A percentile compares a stretch with the other conserved stretches of the same genome.
Evolutionary conservation across 1,140 invertebrate genomes (phyloP).

Genomic region (Monomorium pharaonis): DNA sequence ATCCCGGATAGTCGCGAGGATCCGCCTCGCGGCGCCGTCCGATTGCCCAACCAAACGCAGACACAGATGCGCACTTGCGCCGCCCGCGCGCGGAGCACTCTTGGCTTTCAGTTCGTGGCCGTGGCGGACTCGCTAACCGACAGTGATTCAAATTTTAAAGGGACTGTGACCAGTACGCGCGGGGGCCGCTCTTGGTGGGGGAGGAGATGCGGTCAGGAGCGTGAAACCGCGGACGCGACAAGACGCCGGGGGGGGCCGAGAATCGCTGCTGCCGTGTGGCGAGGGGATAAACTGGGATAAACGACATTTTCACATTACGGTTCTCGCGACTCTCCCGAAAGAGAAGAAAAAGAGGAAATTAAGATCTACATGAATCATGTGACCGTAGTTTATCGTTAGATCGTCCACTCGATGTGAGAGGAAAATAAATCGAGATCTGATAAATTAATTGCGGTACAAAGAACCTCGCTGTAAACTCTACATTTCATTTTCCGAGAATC

Average conservation of each 20-base stretch:
- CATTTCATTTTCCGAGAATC: not conserved
- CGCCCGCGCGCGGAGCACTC: not conserved
- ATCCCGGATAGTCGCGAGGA: not conserved
- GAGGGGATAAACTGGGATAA: too few relatives aligned
- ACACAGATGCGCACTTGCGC: not conserved
- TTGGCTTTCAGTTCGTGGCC: too few relatives aligned
- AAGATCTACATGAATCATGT: too few relatives aligned
- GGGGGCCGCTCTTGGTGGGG: slow-evolving; percentile 39
- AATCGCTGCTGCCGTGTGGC: too few relatives aligned
- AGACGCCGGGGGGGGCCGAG: too few relatives aligned
- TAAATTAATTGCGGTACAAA: too few relatives aligned
- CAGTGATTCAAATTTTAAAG: slow-evolving; percentile 70
- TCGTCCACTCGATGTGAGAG: too few relatives aligned
- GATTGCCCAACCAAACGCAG: not conserved
- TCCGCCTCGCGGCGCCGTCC: not conserved
- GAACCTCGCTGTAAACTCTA: not conserved
- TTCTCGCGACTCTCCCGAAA: too few relatives aligned
- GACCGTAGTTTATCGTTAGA: too few relatives aligned
- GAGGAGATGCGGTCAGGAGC: slow-evolving; percentile 14
- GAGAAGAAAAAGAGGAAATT: too few relatives aligned
- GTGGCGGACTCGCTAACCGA: slow-evolving; percentile 29
- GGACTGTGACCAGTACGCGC: slow-evolving; percentile 20
- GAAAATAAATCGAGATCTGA: too few relatives aligned
- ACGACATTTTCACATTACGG: not conserved
- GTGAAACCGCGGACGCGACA: not conserved